A percentile compares a stretch with the other conserved stretches of the same genome.
Evolutionary conservation across 2,888 invertebrate species (phyloP).

Genomic region (Peribatodes rhomboidaria): DNA sequence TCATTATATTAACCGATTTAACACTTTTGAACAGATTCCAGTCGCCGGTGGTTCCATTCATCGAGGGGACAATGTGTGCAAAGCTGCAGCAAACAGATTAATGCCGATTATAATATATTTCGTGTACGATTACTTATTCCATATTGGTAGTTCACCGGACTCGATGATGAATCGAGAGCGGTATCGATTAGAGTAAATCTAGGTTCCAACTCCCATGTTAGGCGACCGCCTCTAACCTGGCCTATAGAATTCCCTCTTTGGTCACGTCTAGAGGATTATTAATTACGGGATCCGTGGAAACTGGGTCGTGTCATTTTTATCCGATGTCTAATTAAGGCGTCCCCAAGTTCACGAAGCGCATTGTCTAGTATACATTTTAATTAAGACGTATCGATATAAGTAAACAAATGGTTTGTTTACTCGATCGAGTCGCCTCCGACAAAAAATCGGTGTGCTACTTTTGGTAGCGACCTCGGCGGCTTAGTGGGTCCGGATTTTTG

Average conservation of each 20-base stretch:
- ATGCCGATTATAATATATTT: slow-evolving; percentile 50
- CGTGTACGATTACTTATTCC: slow-evolving; percentile 52
- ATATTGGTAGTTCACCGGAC: slow-evolving; percentile 41
- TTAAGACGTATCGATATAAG: slow-evolving; percentile 60
- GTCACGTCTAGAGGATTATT: slow-evolving; percentile 68
- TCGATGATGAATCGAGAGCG: slow-evolving; percentile 59
- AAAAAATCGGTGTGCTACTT: slow-evolving; percentile 63
- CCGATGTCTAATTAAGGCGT: slow-evolving; percentile 63
- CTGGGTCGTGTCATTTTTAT: slow-evolving; percentile 65
- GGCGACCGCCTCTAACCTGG: slow-evolving; percentile 65
- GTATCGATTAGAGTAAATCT: slow-evolving; percentile 62
- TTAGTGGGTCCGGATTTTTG: slow-evolving; percentile 52
- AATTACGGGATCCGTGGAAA: slow-evolving; percentile 69
- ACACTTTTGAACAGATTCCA: slow-evolving; percentile 85
- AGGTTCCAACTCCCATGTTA: slow-evolving; percentile 65
- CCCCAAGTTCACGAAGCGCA: slow-evolving; percentile 53
- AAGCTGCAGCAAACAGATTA: slow-evolving; percentile 48
- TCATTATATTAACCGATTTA: slow-evolving; percentile 87
- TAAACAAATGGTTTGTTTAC: slow-evolving; percentile 59
- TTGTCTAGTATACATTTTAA: slow-evolving; percentile 53
- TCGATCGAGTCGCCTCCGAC: slow-evolving; percentile 44
- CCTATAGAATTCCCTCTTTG: slow-evolving; percentile 68
- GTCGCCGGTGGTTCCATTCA: slow-evolving; percentile 69
- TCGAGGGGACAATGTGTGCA: slow-evolving; percentile 53
- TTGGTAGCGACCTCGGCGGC: slow-evolving; percentile 51